Base-by-base conservation (phyloP, 2,113 vertebrate genomes). In the Nothobranchius kuhntae region DNA sequence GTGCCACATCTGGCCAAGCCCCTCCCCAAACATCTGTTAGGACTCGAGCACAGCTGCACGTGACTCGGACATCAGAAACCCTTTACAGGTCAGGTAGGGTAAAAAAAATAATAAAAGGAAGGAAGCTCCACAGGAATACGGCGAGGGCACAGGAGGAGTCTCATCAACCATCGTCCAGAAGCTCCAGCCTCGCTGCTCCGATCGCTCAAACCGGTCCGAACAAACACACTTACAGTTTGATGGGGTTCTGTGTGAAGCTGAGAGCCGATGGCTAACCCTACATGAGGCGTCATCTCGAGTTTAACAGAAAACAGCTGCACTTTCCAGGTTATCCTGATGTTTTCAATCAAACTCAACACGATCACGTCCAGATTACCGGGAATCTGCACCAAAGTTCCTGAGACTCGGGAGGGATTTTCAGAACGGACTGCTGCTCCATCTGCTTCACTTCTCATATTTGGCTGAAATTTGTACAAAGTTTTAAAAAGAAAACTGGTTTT, bases 91-190 rank as follows among this genome's bases (percentile, higher is more conserved):
- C 21, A 13, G 21, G 53, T 48, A 38, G 8, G 0, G 30, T 17
- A 13, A 26, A 46, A 9, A 13, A 81, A 51, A 71, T 21, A 58
- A 65, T 1, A 26, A 79, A 61, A 3, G 82, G 77, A 64, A 82
- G 80, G 65, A 76, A 87, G 86, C 61, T 85, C 85, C 88, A 89
- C 89, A 85, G 86, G 81, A 83, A 71, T 30, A 76, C 17, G 5
- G 58, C 75, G 53, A 78, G 15, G 11, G 36, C 66, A 81, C 51
- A 72, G 71, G 69, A 79, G 73, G 75, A 59, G 14, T 4, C 9
- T 46, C 73, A 36, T 60, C 57, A 59, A 40, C 38, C 38, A 9
- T 40, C 38, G 38, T 40, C 9, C 62, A 13, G 72, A 78, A 65
- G 68, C 48, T 44, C 50, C 57, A 68, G 24, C 9, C 58, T 75